Evolutionary conservation across 2,797 vertebrate species (phyloP).

Genomic region (Petrocephalus sullivani): DNA sequence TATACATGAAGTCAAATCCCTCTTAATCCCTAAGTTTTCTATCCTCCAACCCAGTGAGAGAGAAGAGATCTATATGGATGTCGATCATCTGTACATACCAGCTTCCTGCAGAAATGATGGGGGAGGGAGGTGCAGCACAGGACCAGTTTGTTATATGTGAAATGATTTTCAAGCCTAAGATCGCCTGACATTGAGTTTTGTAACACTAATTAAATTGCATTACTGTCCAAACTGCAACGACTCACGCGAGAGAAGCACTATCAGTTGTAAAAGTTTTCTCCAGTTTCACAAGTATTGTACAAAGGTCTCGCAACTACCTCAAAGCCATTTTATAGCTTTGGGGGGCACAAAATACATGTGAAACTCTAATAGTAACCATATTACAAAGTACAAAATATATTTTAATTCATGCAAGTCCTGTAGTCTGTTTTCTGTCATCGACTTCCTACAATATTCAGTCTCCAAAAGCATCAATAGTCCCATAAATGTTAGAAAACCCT

Average conservation of each 20-base stretch:
- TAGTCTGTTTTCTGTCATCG: neutral
- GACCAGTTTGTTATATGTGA: neutral
- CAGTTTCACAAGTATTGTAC: neutral
- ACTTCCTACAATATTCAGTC: neutral
- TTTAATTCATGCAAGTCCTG: neutral
- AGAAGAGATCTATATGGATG: slow-evolving; percentile 19
- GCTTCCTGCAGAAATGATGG: neutral
- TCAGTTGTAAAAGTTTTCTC: neutral
- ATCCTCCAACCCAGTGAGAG: slow-evolving; percentile 42
- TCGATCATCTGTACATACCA: neutral
- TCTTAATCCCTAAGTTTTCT: slow-evolving; percentile 35
- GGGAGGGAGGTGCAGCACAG: neutral
- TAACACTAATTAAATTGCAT: neutral
- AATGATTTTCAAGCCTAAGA: neutral
- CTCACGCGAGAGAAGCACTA: neutral
- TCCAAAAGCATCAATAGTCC: neutral
- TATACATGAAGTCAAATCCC: slow-evolving; percentile 44
- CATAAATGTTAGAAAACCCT: neutral
- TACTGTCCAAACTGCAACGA: neutral
- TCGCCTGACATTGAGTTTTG: neutral
- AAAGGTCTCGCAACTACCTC: neutral
- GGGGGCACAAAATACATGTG: neutral
- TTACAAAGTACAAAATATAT: neutral
- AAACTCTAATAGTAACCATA: neutral
- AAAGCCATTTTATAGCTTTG: neutral